These are phyloP conservation scores for Phylloscopus collybita DNA, from an alignment of 2,797 vertebrate genomes.

Conservation along the genomic window DNA sequence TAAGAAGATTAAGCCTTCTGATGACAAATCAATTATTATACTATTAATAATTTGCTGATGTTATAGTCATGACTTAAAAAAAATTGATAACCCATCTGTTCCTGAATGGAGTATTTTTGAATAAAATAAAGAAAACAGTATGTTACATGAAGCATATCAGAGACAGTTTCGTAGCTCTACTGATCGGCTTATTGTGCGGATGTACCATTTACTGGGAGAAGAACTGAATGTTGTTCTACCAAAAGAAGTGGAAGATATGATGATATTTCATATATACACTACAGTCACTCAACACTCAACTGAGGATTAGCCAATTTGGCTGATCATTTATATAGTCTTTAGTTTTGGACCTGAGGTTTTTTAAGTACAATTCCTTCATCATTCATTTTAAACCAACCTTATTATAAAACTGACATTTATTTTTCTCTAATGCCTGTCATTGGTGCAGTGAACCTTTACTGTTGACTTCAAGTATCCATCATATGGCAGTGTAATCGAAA, in stretches of 20 bases:
- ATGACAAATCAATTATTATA: neutral
- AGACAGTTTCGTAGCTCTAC: neutral
- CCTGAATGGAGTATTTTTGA: neutral
- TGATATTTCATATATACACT: neutral
- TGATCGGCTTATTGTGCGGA: neutral
- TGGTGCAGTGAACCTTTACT: neutral
- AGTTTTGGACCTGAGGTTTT: neutral
- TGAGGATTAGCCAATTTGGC: neutral
- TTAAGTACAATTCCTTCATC: neutral
- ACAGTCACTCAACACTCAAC: neutral
- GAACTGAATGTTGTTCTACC: neutral
- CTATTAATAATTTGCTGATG: neutral
- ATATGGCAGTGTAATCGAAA: neutral
- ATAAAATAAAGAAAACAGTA: neutral
- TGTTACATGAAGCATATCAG: neutral
- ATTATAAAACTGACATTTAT: neutral
- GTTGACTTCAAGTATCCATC: neutral
- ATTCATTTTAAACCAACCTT: neutral
- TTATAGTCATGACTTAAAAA: neutral
- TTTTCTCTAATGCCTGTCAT: neutral
- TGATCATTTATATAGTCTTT: neutral
- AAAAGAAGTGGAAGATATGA: neutral
- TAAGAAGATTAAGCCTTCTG: slow-evolving; percentile 38
- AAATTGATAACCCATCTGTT: neutral
- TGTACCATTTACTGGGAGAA: neutral